Percentiles rank a stretch among this genome's conserved stretches.
phyloP scores from a whole-genome alignment of 2,113 vertebrate genomes.

The Geococcyx californianus region DNA sequence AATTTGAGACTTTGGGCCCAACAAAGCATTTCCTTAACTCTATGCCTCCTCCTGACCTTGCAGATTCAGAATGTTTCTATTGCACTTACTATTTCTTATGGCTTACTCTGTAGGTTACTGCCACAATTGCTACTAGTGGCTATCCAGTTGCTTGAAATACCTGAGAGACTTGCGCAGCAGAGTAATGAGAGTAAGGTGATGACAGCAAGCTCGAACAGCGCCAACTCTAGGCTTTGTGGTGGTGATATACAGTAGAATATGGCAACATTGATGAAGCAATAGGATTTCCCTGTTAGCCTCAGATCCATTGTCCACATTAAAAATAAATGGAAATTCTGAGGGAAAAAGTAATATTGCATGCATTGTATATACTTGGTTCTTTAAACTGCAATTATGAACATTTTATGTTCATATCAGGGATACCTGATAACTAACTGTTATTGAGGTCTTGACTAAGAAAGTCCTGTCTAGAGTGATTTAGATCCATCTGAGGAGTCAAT shows the following conservation, averaged over 20 bases:
- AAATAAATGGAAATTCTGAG: background rate
- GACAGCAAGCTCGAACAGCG: background rate
- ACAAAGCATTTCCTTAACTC: background rate
- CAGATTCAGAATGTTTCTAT: background rate
- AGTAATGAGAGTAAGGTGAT: background rate
- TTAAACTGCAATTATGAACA: background rate
- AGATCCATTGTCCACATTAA: background rate
- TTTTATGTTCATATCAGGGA: background rate
- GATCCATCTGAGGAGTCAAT: background rate
- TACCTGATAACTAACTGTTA: background rate
- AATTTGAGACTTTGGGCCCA: background rate
- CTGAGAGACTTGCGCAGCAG: background rate
- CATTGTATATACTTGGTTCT: background rate
- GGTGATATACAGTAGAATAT: rapidly evolving
- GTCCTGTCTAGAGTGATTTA: background rate
- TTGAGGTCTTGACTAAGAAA: background rate
- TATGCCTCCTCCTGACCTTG: background rate
- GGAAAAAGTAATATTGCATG: rapidly evolving
- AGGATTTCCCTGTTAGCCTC: background rate
- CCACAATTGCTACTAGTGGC: background rate
- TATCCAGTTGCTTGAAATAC: background rate
- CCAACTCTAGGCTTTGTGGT: background rate
- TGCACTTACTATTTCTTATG: background rate
- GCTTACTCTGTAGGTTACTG: background rate
- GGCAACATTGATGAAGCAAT: background rate